Base-by-base conservation (phyloP, 2,113 vertebrate genomes). In the Polypterus senegalus region DNA sequence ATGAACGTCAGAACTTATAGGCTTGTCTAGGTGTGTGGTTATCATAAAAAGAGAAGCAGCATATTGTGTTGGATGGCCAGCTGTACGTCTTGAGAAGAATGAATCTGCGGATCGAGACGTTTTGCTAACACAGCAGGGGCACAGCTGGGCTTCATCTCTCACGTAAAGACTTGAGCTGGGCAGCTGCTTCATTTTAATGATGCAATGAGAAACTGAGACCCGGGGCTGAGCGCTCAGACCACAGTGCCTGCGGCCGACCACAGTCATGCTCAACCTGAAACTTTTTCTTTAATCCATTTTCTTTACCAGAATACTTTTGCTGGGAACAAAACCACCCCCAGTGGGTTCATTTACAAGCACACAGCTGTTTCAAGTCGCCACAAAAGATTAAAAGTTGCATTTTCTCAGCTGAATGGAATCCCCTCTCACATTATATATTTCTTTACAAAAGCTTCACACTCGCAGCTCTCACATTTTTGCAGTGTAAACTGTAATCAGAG, bases 301-400 rank as follows among this genome's bases (percentile, higher is more conserved):
- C 27, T 27, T 44, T 46, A 9, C 4, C 4, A 51, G 10, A 2
- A 49, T 57, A 56, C 27, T 10, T 27, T 62, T 46, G 61, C 46
- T 47, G 45, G 73, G 9, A 61, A 9, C 6, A 27, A n/a, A 59
- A 58, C 57, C 9, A 60, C 71, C 62, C 10, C 64, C 66, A 66
- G 69, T 65, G 69, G 68, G 69, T 27, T 27, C 27, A 27, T 1
- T 53, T 63, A 64, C 71, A 70, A 73, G 69, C 63, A 0, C 65
- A 70, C 77, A 78, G 80, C 81, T 79, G 77, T 70, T 77, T 76
- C 69, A 69, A 75, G 77, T 80, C 75, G 74, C 46, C 61, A 66
- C 66, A 55, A 4, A 59, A 71, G 70, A 79, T 76, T 73, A 74
- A 71, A 69, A 76, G 60, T 73, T 65, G 59, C 79, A 80, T 78